Conservation (phyloP, 2,888 invertebrate species). For the Philonicus albiceps region DNA sequence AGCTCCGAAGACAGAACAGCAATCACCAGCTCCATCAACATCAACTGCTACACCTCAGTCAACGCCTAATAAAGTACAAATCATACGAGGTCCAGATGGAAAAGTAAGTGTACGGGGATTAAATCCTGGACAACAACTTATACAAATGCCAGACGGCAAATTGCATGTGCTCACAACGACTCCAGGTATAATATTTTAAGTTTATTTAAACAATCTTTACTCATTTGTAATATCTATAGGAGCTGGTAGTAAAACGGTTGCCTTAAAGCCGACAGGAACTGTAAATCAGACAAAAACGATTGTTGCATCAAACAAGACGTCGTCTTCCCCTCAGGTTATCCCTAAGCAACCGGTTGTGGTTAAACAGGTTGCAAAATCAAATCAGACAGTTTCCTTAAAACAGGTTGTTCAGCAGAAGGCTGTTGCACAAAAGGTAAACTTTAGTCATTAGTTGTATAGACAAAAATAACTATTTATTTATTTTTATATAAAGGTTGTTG, state of each 20-base stretch:
- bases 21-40: constrained; percentile 64
- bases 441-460: not conserved
- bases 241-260: constrained; percentile 46
- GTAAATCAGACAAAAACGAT: constrained; percentile 38
- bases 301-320: constrained; percentile 30
- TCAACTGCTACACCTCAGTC: constrained; percentile 66
- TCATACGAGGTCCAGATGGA: constrained; percentile 88
- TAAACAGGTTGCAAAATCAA: constrained; percentile 44
- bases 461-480: not conserved
- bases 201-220: constrained; percentile 24
- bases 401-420: constrained; percentile 52
- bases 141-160: constrained; percentile 93
- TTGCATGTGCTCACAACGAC: constrained; percentile 76
- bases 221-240: constrained; percentile 34
- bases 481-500: constrained; percentile 19
- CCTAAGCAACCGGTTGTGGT: constrained; percentile 45
- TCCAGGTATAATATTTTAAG: constrained; percentile 52
- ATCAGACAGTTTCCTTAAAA: constrained; percentile 48
- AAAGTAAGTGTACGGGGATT: constrained; percentile 91
- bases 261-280: constrained; percentile 44
- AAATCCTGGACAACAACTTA: constrained; percentile 89
- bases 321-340: constrained; percentile 30
- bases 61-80: constrained; percentile 82
- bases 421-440: not conserved
- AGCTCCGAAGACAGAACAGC: constrained; percentile 65